Evolutionary conservation across 2,888 invertebrate genomes (phyloP).

Genomic region (Empis stercorea): DNA sequence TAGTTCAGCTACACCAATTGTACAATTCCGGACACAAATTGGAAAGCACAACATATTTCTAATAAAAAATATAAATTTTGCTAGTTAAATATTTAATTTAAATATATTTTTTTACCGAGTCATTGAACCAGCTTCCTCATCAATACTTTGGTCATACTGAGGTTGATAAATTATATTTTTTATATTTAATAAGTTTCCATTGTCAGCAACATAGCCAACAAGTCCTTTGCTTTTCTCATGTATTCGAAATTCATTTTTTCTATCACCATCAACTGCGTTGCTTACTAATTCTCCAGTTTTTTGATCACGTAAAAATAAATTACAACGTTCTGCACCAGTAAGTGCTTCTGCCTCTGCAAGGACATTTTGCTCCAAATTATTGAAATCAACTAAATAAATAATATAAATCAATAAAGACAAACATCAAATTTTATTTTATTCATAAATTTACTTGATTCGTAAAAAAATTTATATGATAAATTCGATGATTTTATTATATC

Average conservation of each 20-base stretch:
- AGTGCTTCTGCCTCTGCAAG: slow-evolving; percentile 62
- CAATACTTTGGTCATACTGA: slow-evolving; percentile 57
- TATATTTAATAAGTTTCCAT: slow-evolving; percentile 61
- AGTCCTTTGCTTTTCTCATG: slow-evolving; percentile 46
- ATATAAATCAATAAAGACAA: too few relatives aligned
- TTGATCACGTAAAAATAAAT: slow-evolving; percentile 62
- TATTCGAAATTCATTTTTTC: slow-evolving; percentile 15
- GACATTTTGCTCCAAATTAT: slow-evolving; percentile 54
- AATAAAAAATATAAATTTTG: not conserved
- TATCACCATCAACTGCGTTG: not conserved
- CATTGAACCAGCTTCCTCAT: slow-evolving; percentile 58
- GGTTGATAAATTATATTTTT: slow-evolving; percentile 60
- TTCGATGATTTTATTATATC: too few relatives aligned
- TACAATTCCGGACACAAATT: slow-evolving; percentile 56
- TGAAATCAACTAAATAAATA: slow-evolving; percentile 42
- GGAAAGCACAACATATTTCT: slow-evolving; percentile 76
- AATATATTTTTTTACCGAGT: slow-evolving; percentile 40
- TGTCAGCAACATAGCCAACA: slow-evolving; percentile 61
- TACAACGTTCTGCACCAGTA: slow-evolving; percentile 63
- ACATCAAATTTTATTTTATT: too few relatives aligned
- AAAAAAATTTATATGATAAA: too few relatives aligned
- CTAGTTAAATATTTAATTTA: not conserved
- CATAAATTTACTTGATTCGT: too few relatives aligned
- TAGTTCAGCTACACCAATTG: slow-evolving; percentile 60
- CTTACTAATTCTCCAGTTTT: slow-evolving; percentile 57